These are phyloP conservation scores for Nansenia antarctica DNA, from an alignment of 2,113 vertebrate genomes.

Conservation along the genomic window DNA sequence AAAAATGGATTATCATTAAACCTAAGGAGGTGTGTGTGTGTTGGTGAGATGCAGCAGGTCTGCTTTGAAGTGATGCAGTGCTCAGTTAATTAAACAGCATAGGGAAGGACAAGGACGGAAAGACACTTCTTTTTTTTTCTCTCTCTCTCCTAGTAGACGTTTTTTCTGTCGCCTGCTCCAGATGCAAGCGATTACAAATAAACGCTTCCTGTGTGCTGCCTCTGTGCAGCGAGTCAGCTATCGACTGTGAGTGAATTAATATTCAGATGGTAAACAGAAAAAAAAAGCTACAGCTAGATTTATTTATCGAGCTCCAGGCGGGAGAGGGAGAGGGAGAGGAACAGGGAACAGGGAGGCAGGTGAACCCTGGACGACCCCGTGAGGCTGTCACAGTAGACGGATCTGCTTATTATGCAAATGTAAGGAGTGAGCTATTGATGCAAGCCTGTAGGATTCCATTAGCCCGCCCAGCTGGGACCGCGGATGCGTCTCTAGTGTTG, in stretches of 20 bases:
- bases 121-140: slow-evolving; percentile 17
- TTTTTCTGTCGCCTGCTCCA: not conserved
- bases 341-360: slow-evolving; percentile 40
- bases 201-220: not conserved
- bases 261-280: slow-evolving; percentile 55
- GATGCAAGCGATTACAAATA: slow-evolving; percentile 11
- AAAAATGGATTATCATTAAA: not conserved
- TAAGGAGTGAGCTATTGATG: slow-evolving; percentile 48
- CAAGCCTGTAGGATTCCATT: slow-evolving; percentile 52
- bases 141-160: not conserved
- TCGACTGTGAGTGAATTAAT: slow-evolving; percentile 45
- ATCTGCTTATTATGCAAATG: slow-evolving; percentile 58
- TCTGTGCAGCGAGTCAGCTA: slow-evolving; percentile 6
- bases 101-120: slow-evolving; percentile 1
- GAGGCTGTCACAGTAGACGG: slow-evolving; percentile 53
- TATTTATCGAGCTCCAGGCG: slow-evolving; percentile 30
- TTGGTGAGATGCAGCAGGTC: not conserved
- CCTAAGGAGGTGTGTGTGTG: not conserved
- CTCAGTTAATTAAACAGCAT: slow-evolving; percentile 2
- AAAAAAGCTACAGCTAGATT: slow-evolving; percentile 41
- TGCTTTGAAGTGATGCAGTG: not conserved
- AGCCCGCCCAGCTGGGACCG: slow-evolving; percentile 50
- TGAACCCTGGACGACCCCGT: slow-evolving; percentile 56
- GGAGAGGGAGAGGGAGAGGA: no score
- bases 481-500: slow-evolving; percentile 27